Evolutionary conservation across 2,888 invertebrate species (phyloP), one percentile per base, ranked within the genome.

Genomic region (Amorpha juglandis): DNA sequence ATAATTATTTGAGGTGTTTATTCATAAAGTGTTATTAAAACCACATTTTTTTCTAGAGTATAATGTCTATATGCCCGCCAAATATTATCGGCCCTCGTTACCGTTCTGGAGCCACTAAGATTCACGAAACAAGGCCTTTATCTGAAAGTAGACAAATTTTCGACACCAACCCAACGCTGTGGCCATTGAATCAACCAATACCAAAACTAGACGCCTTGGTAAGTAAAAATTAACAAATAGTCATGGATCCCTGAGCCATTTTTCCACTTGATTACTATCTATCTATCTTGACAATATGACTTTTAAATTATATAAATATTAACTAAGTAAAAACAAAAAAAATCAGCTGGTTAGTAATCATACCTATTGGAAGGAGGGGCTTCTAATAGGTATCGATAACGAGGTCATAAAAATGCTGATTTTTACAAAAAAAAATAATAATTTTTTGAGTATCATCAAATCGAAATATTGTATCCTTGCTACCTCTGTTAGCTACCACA

Each of bases 171-270:
- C 91, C 94, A 64, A 86, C 90, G 0, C 71, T 95, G 50, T 96
- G 95, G 94, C 96, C 97, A 0, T 74, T 96, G 42, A 95, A 94
- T 70, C 88, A 96, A 77, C 95, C 96, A 0, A 82, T 96, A 51
- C 92, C 94, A 0, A 97, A 97, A 86, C 71, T 95, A 6, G 96
- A 96, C 80, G 95, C 83, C 7, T 68, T 89, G 74, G 90, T 86
- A 74, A 68, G 71, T 63, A 62, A 21, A 69, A 21, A 19, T 38
- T 27, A 38, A 16, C 4, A 11, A 9, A 8, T 0, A n/a, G n/a
- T n/a, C n/a, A n/a, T n/a, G n/a, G n/a, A n/a, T n/a, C n/a, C n/a
- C n/a, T n/a, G n/a, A n/a, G n/a, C n/a, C n/a, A n/a, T n/a, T n/a
- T n/a, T n/a, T n/a, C n/a, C n/a, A n/a, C n/a, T n/a, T n/a, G n/a